A percentile compares a stretch with the other conserved stretches of the same genome.
phyloP scores from a whole-genome alignment of 1,140 invertebrate genomes.

The Drepana arcuata region DNA sequence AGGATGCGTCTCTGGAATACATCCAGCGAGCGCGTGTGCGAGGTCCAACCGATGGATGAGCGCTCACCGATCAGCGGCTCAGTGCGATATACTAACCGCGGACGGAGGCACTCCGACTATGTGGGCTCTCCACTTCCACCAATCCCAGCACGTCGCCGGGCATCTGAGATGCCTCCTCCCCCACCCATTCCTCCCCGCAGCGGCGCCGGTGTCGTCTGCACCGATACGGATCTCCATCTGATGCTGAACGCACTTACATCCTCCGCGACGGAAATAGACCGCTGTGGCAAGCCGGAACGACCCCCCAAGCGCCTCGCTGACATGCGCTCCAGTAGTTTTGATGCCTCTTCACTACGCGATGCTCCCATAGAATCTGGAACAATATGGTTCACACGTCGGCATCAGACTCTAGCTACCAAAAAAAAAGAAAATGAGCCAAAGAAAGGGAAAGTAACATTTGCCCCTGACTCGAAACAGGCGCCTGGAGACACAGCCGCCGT shows the following conservation, averaged over 20 bases:
- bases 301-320: slow-evolving; percentile 71
- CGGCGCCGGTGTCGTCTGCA: slow-evolving; percentile 76
- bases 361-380: slow-evolving; percentile 71
- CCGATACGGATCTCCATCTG: slow-evolving; percentile 84
- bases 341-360: slow-evolving; percentile 78
- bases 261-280: slow-evolving; percentile 84
- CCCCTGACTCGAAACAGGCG: slow-evolving; percentile 45
- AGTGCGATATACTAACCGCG: slow-evolving; percentile 71
- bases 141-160: slow-evolving; percentile 73
- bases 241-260: slow-evolving; percentile 86
- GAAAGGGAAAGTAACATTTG: slow-evolving; percentile 71
- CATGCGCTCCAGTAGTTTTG: slow-evolving; percentile 85
- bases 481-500: slow-evolving; percentile 64
- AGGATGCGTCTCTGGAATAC: slow-evolving; percentile 88
- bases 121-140: slow-evolving; percentile 68
- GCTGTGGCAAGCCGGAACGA: slow-evolving; percentile 64
- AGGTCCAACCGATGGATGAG: slow-evolving; percentile 83
- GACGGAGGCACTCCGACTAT: slow-evolving; percentile 82
- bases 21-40: slow-evolving; percentile 83
- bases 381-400: slow-evolving; percentile 82
- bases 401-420: slow-evolving; percentile 80
- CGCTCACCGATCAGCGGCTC: slow-evolving; percentile 58
- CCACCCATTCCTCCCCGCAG: slow-evolving; percentile 58
- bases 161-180: slow-evolving; percentile 77
- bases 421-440: slow-evolving; percentile 71